Conservation (phyloP, 1,140 invertebrate species). For the Pantala flavescens region DNA sequence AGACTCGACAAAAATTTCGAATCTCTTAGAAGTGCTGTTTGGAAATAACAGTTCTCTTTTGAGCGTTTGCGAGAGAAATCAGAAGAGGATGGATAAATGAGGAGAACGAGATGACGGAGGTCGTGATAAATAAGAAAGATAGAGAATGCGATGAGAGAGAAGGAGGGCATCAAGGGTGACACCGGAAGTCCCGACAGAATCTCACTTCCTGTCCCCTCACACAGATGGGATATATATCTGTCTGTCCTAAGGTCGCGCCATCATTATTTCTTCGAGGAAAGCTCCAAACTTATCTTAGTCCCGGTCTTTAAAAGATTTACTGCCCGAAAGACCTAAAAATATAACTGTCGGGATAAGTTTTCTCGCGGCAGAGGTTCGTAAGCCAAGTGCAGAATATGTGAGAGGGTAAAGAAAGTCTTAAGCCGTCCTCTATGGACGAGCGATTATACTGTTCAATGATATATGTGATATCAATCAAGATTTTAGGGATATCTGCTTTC, state of each 20-base stretch:
- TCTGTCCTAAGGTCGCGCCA: neutral
- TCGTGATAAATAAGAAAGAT: neutral
- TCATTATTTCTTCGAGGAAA: neutral
- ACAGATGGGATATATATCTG: neutral
- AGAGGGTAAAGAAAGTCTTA: too few species aligned
- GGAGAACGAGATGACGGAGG: neutral
- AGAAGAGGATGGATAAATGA: neutral
- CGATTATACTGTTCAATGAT: too few species aligned
- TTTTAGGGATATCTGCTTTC: too few species aligned
- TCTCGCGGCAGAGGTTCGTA: too few species aligned
- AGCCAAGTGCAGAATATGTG: too few species aligned
- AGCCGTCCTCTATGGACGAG: too few species aligned
- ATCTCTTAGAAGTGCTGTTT: too few species aligned
- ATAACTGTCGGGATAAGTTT: neutral
- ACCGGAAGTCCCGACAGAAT: neutral
- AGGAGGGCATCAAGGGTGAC: neutral
- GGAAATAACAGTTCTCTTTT: neutral
- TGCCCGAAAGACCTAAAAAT: neutral
- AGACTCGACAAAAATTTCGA: too few species aligned
- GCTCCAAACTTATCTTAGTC: neutral
- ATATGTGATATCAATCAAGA: too few species aligned
- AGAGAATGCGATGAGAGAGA: neutral
- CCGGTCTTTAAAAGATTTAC: neutral
- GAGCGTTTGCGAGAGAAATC: neutral
- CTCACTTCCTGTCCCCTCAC: neutral